Evolutionary conservation across 1,140 invertebrate genomes (phyloP).

Genomic region (Chironomus striatipennis): DNA sequence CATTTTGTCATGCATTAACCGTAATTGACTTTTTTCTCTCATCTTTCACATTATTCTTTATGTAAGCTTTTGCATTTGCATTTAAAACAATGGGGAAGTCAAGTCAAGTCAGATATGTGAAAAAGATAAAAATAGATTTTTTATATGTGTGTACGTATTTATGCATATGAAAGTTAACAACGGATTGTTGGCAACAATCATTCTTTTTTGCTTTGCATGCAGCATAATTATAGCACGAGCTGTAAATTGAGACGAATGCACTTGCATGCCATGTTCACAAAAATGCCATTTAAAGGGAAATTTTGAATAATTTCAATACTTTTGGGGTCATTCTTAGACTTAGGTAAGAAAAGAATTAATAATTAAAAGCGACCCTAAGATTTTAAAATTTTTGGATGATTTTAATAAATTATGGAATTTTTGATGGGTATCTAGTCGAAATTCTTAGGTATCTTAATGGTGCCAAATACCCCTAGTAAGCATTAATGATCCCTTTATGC

Average conservation of each 20-base stretch:
- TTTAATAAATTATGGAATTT: too few species aligned
- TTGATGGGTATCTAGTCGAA: too few species aligned
- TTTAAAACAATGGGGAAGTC: background rate
- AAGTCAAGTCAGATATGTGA: background rate
- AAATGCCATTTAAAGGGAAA: too few species aligned
- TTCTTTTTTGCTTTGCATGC: background rate
- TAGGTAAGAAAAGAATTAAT: too few species aligned
- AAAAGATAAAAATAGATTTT: too few species aligned
- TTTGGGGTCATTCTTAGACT: too few species aligned
- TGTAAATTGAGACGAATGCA: background rate
- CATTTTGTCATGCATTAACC: background rate
- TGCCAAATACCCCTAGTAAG: too few species aligned
- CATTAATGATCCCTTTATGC: too few species aligned
- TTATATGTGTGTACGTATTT: background rate
- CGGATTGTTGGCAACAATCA: background rate
- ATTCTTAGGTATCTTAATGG: too few species aligned
- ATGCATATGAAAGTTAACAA: background rate
- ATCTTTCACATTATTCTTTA: background rate
- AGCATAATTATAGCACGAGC: background rate
- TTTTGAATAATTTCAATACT: too few species aligned
- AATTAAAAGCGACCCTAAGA: too few species aligned
- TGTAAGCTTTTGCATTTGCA: background rate
- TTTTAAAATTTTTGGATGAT: too few species aligned
- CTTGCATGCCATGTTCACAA: background rate
- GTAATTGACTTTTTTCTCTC: background rate